Evolutionary conservation across 2,113 vertebrate species (phyloP), one percentile per base, ranked within the genome.

Genomic region (Cygnus atratus): DNA sequence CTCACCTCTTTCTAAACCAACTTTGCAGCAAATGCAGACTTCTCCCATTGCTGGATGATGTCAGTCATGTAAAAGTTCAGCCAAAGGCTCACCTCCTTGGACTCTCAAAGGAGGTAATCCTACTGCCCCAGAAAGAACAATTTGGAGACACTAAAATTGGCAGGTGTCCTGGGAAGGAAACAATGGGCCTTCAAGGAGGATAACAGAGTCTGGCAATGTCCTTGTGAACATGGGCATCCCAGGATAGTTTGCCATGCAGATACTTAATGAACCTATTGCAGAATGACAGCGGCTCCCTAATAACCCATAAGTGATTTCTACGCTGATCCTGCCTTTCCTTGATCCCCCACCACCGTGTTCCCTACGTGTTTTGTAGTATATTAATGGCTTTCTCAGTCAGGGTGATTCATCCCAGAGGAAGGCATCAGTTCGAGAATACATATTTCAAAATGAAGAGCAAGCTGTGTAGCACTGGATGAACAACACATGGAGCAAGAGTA

Each of bases 401-500:
- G 54, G 24, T 73, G 77, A 79, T 84, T 92, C 58, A 73, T 54
- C 62, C 59, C 43, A 15, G 61, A 80, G 77, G 65, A 58, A 90
- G 35, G 20, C 59, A 82, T 72, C 55, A 3, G 19, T 13, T 89
- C 83, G 57, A 89, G 90, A 92, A 93, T 54, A 25, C 19, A 68
- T 62, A 41, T 24, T 62, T 87, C 88, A 90, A 90, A 33, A 55
- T 8, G 39, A 92, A 86, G 81, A 31, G 67, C 31, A n/a, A 89
- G 25, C n/a, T 24, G 10, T 15, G 41, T 52, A 72, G 20, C 11
- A 6, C 33, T 31, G 20, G 75, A 31, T 91, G 73, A 95, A 39
- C 37, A 58, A 62, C 1, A 0, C 10, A 3, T 2, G 3, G 52
- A 74, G 43, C 3, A 17, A 35, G 59, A 83, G 68, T 20, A 0